These are phyloP conservation scores for Strigamia maritima DNA, from an alignment of 2,888 invertebrate species.

Conservation along the genomic window DNA sequence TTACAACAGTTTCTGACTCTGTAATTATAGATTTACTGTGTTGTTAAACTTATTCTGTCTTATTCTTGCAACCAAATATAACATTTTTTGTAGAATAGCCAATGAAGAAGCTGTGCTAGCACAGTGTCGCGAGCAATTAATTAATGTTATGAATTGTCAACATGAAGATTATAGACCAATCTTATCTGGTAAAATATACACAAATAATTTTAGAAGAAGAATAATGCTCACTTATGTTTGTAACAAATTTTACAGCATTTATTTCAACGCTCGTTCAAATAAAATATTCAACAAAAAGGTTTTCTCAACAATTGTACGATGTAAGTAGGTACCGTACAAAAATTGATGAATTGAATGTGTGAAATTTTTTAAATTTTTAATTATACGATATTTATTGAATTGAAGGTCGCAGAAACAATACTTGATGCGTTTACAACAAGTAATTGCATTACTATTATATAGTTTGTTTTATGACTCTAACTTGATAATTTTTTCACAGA, in stretches of 20 bases:
- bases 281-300: neutral
- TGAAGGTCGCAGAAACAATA: neutral
- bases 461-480: neutral
- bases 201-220: neutral
- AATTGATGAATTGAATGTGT: no score
- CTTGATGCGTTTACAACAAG: neutral
- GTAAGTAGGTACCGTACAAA: neutral
- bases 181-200: neutral
- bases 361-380: no score
- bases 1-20: neutral
- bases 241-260: neutral
- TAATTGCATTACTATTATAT: neutral
- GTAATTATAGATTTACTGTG: neutral
- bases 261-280: neutral
- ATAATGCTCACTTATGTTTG: neutral
- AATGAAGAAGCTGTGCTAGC: neutral
- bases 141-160: neutral
- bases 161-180: neutral
- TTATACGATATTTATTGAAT: neutral
- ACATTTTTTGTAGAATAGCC: neutral
- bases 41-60: neutral
- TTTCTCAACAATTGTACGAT: neutral
- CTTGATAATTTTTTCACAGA: neutral
- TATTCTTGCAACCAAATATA: neutral
- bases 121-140: neutral